Evolutionary conservation across 2,797 vertebrate genomes (phyloP), one percentile per base, ranked within the genome.

Genomic region (Lacerta agilis): DNA sequence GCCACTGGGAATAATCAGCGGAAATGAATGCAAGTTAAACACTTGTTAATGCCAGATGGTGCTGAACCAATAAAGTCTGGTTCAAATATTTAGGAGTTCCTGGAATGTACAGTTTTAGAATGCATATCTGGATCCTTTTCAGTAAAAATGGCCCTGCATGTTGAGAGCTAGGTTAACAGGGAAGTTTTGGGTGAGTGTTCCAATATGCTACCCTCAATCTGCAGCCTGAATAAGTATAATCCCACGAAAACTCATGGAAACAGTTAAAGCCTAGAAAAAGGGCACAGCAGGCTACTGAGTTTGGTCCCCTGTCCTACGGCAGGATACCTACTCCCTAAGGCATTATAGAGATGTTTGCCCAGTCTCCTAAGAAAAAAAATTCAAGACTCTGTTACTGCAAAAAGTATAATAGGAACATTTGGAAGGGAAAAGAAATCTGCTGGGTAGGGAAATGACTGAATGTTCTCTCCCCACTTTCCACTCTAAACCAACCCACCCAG

Each of bases 11-110:
- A 79, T 38, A 83, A 55, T 69, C 38, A 71, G 45, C 43, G 23
- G 77, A 79, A 49, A 25, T 18, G 66, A 79, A 73, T 88, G 61
- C 72, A 78, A 41, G 45, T 78, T 83, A 88, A 88, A 83, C 17
- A 77, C 61, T 58, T 83, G 27, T 49, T 76, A 67, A 66, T 38
- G 29, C 27, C 10, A 58, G 72, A 58, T 58, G 36, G 29, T 43
- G 36, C 55, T 43, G 49, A 81, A 75, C 38, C 71, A 79, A 79
- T 86, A n/a, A 87, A 87, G 33, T 17, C 17, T 45, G 29, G 8
- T 67, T 78, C 75, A 73, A 73, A 81, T 15, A 72, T 43, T 87
- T n/a, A 61, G 66, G 13, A 33, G 73, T 61, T 76, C 27, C 27
- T 82, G 20, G 8, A 82, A 64, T 61, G 33, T 61, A 36, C 23